phyloP scores from a whole-genome alignment of 35 echinoderm and acorn worm genomes.

The Stichopus chloronotus region DNA sequence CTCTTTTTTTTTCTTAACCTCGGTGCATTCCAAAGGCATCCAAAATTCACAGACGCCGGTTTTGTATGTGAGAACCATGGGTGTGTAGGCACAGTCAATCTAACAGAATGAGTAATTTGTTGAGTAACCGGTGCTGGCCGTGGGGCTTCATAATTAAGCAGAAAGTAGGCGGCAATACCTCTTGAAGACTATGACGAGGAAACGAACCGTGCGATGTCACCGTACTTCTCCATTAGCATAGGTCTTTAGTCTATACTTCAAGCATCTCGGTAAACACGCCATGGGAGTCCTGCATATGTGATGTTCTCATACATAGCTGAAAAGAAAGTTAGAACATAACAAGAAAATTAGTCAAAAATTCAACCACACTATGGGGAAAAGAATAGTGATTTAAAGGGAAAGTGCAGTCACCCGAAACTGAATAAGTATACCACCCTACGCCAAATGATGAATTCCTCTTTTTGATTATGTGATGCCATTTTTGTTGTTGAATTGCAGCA shows the following conservation, averaged over 20 bases:
- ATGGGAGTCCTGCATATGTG: background rate
- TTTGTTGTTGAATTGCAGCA: no score
- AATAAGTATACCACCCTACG: no score
- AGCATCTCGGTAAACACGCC: background rate
- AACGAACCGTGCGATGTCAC: background rate
- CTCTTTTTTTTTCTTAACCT: background rate
- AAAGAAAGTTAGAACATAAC: background rate
- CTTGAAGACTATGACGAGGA: background rate
- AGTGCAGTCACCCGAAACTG: no score
- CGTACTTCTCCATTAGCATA: background rate
- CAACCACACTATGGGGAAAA: background rate
- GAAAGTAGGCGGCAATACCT: background rate
- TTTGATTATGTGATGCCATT: no score
- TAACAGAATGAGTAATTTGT: conserved; percentile 25
- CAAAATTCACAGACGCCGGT: background rate
- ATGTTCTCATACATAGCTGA: background rate
- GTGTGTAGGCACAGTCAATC: conserved; percentile 15
- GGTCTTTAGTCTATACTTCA: background rate
- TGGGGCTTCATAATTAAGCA: conserved; percentile 37
- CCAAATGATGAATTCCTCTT: no score
- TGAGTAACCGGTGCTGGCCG: conserved; percentile 15
- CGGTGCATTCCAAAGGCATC: conserved; percentile 22
- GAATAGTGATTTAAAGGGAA: background rate
- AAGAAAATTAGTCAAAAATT: background rate
- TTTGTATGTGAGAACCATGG: background rate